Percentiles rank a stretch among this genome's conserved stretches.
Evolutionary conservation across 2,888 invertebrate species (phyloP).

Genomic region (Escarpia spicata): DNA sequence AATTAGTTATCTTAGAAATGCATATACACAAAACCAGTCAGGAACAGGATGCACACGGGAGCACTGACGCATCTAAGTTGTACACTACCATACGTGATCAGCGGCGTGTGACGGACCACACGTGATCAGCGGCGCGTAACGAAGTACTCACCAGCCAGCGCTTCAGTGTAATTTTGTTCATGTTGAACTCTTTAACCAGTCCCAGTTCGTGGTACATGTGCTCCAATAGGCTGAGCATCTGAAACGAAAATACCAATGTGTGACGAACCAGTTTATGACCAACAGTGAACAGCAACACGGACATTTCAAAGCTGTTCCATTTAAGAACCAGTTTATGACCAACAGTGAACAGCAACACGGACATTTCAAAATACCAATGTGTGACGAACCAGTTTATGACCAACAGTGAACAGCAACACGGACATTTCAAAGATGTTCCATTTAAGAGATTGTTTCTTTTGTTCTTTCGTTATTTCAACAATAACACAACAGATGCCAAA

Average conservation of each 20-base stretch:
- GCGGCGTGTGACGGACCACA: not conserved
- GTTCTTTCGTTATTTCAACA: no score
- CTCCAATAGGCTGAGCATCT: conserved; percentile 65
- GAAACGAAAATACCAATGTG: conserved; percentile 20
- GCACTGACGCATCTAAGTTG: not conserved
- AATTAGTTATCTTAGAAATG: not conserved
- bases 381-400: not conserved
- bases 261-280: not conserved
- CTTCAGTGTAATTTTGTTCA: conserved; percentile 65
- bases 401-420: no score
- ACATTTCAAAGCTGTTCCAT: no score
- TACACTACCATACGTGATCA: no score
- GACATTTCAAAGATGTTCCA: no score
- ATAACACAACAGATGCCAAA: no score
- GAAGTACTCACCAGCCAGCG: conserved; percentile 63
- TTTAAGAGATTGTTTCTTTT: no score
- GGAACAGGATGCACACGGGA: not conserved
- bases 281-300: no score
- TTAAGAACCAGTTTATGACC: no score
- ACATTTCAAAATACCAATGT: not conserved
- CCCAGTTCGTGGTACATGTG: conserved; percentile 66
- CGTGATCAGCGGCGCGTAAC: not conserved
- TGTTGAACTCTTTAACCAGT: conserved; percentile 62
- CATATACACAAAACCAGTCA: not conserved
- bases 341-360: no score